A percentile compares a stretch with the other conserved stretches of the same genome.
Evolutionary conservation across 2,888 invertebrate genomes (phyloP).

Genomic region (Zaprionus lineosus): DNA sequence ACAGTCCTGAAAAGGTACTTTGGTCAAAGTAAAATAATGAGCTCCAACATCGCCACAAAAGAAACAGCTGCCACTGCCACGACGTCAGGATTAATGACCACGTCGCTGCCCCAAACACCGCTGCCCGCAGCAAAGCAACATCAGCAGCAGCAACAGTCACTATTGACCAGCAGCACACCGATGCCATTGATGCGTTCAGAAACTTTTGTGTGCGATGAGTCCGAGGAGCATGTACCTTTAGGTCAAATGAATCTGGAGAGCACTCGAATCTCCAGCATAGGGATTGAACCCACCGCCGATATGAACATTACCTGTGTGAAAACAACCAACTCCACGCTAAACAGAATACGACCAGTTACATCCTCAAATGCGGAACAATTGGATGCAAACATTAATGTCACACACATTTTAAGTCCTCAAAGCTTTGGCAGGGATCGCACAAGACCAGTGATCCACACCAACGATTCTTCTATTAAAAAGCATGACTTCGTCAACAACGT

Average conservation of each 20-base stretch:
- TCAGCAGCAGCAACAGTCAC: conserved; percentile 27
- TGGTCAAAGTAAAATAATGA: conserved; percentile 42
- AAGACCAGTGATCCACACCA: neutral
- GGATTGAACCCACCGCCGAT: conserved; percentile 52
- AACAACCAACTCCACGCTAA: neutral
- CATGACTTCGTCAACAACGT: neutral
- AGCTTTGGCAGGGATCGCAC: neutral
- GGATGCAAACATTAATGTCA: neutral
- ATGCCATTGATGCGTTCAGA: conserved; percentile 78
- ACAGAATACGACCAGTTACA: neutral
- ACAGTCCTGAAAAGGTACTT: conserved; percentile 79
- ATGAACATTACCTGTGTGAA: conserved; percentile 17
- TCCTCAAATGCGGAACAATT: neutral
- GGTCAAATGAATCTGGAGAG: too few species aligned
- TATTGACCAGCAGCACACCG: conserved; percentile 54
- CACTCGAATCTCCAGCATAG: conserved; percentile 39
- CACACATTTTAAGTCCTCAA: neutral
- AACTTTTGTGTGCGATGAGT: conserved; percentile 80
- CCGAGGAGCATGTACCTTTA: too few species aligned
- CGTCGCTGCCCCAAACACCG: conserved; percentile 56
- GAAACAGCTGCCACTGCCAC: neutral
- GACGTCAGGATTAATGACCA: conserved; percentile 35
- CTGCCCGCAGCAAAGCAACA: conserved; percentile 48
- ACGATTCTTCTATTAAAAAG: too few species aligned
- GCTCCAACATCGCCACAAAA: neutral